Conservation (phyloP, 2,113 vertebrate genomes). For the Crocuta crocuta region DNA sequence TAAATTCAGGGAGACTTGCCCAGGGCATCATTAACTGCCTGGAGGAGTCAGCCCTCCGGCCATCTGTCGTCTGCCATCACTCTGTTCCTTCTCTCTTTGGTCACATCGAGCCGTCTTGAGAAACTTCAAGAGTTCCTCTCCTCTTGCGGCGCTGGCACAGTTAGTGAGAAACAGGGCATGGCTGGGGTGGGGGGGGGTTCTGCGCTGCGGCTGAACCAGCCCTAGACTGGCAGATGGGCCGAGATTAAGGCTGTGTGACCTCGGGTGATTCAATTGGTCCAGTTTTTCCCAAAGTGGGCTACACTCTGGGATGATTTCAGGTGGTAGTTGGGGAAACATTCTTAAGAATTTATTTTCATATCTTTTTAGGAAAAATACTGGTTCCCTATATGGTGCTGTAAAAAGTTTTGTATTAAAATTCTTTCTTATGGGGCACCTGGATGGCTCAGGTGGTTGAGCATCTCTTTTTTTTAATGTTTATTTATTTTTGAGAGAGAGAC, state of each 20-base stretch:
- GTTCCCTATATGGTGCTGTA: not conserved
- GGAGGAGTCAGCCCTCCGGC: not conserved
- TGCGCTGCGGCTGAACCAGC: not conserved
- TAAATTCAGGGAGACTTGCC: not conserved
- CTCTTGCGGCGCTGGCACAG: not conserved
- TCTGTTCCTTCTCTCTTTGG: conserved; percentile 21
- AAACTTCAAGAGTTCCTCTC: not conserved
- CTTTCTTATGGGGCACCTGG: not conserved
- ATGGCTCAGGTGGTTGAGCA: no score
- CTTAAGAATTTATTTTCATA: not conserved
- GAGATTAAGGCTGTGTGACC: not conserved
- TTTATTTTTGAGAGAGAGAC: no score
- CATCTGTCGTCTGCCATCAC: not conserved
- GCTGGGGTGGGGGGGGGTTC: not conserved
- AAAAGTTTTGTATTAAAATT: not conserved
- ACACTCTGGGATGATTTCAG: not conserved
- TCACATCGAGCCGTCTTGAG: conserved; percentile 31
- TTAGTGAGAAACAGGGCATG: not conserved
- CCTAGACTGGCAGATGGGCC: not conserved
- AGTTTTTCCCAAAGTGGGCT: not conserved
- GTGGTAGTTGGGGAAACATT: not conserved
- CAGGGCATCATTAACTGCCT: conserved; percentile 18
- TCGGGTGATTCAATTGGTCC: not conserved
- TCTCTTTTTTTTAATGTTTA: no score
- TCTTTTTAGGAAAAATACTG: conserved; percentile 8